These are phyloP conservation scores for Grallaria varia DNA, from an alignment of 2,113 vertebrate genomes.

Conservation along the genomic window DNA sequence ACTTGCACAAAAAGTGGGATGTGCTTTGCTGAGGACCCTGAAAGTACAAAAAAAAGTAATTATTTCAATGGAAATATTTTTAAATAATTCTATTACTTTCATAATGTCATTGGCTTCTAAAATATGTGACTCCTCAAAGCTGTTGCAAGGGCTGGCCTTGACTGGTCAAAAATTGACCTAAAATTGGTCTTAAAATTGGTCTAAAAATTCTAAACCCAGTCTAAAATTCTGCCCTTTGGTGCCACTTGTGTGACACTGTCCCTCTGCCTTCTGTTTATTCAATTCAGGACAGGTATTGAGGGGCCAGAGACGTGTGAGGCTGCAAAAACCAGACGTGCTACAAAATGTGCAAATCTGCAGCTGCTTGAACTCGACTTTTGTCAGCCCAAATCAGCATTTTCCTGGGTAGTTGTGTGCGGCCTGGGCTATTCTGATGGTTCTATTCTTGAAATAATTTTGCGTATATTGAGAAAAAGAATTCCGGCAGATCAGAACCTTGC, in stretches of 20 bases:
- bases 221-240: not conserved
- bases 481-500: not conserved
- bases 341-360: not conserved
- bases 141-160: not conserved
- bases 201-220: not conserved
- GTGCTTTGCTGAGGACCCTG: not conserved
- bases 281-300: not conserved
- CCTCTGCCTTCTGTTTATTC: not conserved
- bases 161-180: too few species aligned
- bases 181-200: not conserved
- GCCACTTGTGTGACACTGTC: not conserved
- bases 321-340: not conserved
- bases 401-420: accelerated
- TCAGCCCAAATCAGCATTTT: not conserved
- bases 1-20: not conserved
- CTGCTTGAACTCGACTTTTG: not conserved
- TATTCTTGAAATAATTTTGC: not conserved
- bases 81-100: not conserved
- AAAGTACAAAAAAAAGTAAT: not conserved
- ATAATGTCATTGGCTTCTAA: accelerated
- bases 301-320: not conserved
- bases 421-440: not conserved
- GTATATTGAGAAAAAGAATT: not conserved
- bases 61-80: not conserved
- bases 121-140: not conserved